Conservation (phyloP, 1,140 invertebrate genomes). For the Halyomorpha halys region DNA sequence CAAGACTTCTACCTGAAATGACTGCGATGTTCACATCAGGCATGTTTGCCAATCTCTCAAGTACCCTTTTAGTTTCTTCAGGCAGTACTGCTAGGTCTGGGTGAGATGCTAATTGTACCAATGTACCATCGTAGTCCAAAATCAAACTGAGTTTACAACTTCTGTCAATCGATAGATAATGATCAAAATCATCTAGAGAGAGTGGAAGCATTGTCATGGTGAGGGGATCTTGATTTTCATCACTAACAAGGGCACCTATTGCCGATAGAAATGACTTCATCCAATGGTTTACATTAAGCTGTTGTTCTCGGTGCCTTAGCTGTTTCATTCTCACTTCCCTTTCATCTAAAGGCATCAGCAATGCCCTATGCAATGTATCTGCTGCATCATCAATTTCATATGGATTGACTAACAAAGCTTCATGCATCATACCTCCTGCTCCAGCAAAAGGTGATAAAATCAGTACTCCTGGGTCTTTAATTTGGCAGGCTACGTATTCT, state of each 20-base stretch:
- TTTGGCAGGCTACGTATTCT: slow-evolving; percentile 87
- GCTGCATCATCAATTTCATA: slow-evolving; percentile 81
- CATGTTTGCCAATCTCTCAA: slow-evolving; percentile 72
- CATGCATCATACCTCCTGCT: slow-evolving; percentile 84
- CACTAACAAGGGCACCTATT: slow-evolving; percentile 61
- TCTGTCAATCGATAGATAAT: slow-evolving; percentile 70
- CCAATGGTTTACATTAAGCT: slow-evolving; percentile 81
- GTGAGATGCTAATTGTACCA: slow-evolving; percentile 79
- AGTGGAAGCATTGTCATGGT: slow-evolving; percentile 75
- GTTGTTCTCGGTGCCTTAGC: slow-evolving; percentile 63
- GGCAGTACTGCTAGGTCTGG: slow-evolving; percentile 78
- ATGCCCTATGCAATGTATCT: slow-evolving; percentile 69
- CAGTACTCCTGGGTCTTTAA: slow-evolving; percentile 73
- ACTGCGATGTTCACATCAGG: slow-evolving; percentile 81
- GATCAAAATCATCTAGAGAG: slow-evolving; percentile 77
- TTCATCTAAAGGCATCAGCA: slow-evolving; percentile 85
- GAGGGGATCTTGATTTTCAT: slow-evolving; percentile 67
- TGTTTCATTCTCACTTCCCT: slow-evolving; percentile 76
- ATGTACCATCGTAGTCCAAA: slow-evolving; percentile 80
- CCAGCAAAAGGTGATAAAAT: slow-evolving; percentile 85
- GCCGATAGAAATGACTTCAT: slow-evolving; percentile 78
- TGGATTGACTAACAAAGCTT: slow-evolving; percentile 78
- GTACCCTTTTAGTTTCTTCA: slow-evolving; percentile 70
- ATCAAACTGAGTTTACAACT: slow-evolving; percentile 73
- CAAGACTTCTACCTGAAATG: slow-evolving; percentile 74